A percentile compares a stretch with the other conserved stretches of the same genome.
Evolutionary conservation across 1,140 invertebrate genomes (phyloP).

Genomic region (Sinella curviseta): DNA sequence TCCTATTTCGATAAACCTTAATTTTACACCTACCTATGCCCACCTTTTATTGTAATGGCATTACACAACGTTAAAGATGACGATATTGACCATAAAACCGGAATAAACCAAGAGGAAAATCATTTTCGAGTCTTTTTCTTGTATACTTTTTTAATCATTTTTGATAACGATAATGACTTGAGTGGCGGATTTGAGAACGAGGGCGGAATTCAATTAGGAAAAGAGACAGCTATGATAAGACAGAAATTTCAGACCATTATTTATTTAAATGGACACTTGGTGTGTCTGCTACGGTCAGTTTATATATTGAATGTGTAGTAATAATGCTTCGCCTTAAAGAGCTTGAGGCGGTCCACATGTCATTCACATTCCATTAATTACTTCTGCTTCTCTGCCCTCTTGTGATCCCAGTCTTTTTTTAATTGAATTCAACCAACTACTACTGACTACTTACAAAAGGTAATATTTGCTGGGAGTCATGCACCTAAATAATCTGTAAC

Average conservation of each 20-base stretch:
- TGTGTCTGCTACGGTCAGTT: neutral
- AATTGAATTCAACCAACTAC: neutral
- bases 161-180: neutral
- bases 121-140: too few relatives aligned
- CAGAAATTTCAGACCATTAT: neutral
- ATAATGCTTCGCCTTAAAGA: neutral
- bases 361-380: slow-evolving; percentile 17
- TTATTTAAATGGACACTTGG: neutral
- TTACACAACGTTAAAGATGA: too few relatives aligned
- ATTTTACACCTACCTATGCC: too few relatives aligned
- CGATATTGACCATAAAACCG: too few relatives aligned
- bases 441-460: too few relatives aligned
- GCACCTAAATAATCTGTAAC: too few relatives aligned
- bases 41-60: too few relatives aligned
- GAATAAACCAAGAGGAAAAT: too few relatives aligned
- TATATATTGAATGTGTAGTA: neutral
- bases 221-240: neutral
- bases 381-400: slow-evolving; percentile 1
- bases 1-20: neutral
- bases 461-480: too few relatives aligned
- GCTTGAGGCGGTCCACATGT: slow-evolving; percentile 10
- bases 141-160: neutral
- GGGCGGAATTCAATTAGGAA: slow-evolving; percentile 8
- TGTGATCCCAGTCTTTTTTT: neutral
- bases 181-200: neutral